Base-by-base conservation (phyloP, 2,888 invertebrate species). In the Dioctria linearis region DNA sequence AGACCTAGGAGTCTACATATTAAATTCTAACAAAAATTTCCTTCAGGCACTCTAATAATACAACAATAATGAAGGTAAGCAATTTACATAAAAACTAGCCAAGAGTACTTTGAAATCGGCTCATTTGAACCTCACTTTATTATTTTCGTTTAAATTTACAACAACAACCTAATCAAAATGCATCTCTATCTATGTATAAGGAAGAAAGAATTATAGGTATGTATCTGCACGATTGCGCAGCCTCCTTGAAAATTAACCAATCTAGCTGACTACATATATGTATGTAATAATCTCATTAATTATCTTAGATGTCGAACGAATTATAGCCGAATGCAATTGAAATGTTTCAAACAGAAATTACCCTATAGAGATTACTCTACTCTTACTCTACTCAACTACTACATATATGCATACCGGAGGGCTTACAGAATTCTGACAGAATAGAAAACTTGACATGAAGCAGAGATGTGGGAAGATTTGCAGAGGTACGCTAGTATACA, bases 241-340 rank as follows among this genome's bases (percentile, higher is more conserved):
- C 49, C 43, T 39, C 13, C 42, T 39, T 6, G 51, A 51, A 66
- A 66, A 66, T 66, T 66, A 66, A 42, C 66, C 67, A 67, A 67
- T 46, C 25, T 67, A 42, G 67, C 49, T 5, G 25, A 67, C 25
- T 25, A 25, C 25, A 25, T 25, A 25, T 25, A 25, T 25, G 25
- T 25, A 25, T 42, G 46, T 67, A 67, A 67, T 67, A 67, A 67
- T 46, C 49, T 67, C 67, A 67, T 67, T 67, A 67, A 67, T 67
- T 67, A 67, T 67, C 46, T 42, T 13, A 25, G 67, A 67, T 67
- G 67, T 67, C 25, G 66, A 66, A 66, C 13, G 11, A n/a, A n/a
- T 25, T 25, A 25, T 25, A 25, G 67, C 43, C 46, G n/a, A 43
- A 46, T 43, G 46, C 46, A 67, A 49, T 67, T 67, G 67, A 67